These are phyloP conservation scores for Pinna nobilis DNA, from an alignment of 1,140 invertebrate species.

Conservation along the genomic window DNA sequence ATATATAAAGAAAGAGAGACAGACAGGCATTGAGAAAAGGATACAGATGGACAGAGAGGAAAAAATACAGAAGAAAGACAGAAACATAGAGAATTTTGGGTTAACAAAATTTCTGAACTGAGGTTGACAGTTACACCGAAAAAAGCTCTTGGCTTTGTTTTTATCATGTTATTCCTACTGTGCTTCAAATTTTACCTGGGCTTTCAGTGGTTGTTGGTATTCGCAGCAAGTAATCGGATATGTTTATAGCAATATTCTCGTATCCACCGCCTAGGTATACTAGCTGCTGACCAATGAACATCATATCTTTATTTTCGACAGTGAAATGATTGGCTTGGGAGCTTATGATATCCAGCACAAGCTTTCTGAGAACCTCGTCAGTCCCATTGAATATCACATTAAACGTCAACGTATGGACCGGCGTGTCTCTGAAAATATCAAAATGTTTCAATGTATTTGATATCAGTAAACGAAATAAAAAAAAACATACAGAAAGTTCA, in stretches of 20 bases:
- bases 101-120: too few species aligned
- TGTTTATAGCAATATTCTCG: slow-evolving; percentile 44
- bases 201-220: slow-evolving; percentile 29
- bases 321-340: slow-evolving; percentile 32
- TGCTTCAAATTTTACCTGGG: slow-evolving; percentile 14
- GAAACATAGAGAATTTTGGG: too few species aligned
- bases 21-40: background rate
- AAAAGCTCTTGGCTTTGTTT: too few species aligned
- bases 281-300: slow-evolving; percentile 41
- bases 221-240: slow-evolving; percentile 34
- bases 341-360: slow-evolving; percentile 22
- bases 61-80: background rate
- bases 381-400: slow-evolving; percentile 41
- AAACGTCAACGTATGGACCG: slow-evolving; percentile 39
- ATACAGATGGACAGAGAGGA: background rate
- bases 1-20: background rate
- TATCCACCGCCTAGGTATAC: slow-evolving; percentile 27
- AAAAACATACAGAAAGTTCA: background rate
- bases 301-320: slow-evolving; percentile 40
- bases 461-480: background rate
- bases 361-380: slow-evolving; percentile 2
- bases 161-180: background rate
- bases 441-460: background rate
- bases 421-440: slow-evolving; percentile 21
- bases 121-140: too few species aligned